Percentiles rank a stretch among this genome's conserved stretches.
These are phyloP conservation scores for Meiosimyza platycephala DNA, from an alignment of 2,888 invertebrate genomes.

Conservation along the genomic window DNA sequence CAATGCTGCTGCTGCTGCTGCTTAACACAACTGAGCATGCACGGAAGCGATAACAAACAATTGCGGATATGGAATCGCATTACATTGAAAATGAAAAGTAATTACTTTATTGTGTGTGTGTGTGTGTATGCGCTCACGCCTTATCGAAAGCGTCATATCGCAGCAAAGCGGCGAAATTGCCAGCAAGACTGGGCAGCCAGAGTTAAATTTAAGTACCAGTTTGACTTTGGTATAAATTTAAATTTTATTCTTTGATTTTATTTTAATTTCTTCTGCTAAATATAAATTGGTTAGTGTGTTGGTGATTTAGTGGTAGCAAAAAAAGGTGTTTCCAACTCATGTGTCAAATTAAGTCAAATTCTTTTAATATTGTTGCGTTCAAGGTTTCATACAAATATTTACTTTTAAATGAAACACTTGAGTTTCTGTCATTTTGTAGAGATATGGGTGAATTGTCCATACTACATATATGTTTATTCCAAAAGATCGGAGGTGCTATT, in stretches of 20 bases:
- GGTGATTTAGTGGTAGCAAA: no score
- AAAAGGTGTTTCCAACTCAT: no score
- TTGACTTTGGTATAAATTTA: conserved; percentile 30
- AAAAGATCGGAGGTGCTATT: no score
- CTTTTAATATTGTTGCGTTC: no score
- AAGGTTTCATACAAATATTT: no score
- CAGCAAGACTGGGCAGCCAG: conserved; percentile 5
- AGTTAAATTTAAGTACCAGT: not conserved
- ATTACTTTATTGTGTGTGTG: conserved; percentile 31
- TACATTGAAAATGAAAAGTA: conserved; percentile 29
- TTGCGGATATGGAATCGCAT: conserved; percentile 33
- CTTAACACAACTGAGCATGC: conserved; percentile 10
- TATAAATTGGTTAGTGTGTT: no score
- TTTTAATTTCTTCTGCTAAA: not conserved
- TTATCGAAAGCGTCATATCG: not conserved
- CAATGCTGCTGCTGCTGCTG: not conserved
- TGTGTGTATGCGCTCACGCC: not conserved
- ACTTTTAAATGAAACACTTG: no score
- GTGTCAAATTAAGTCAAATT: no score
- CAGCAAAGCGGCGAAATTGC: no score
- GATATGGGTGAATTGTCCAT: no score
- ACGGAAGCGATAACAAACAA: conserved; percentile 40
- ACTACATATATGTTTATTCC: no score
- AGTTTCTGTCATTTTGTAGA: no score
- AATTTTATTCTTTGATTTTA: conserved; percentile 7